phyloP scores from a whole-genome alignment of 2,888 invertebrate species.

The Magallana nippona region DNA sequence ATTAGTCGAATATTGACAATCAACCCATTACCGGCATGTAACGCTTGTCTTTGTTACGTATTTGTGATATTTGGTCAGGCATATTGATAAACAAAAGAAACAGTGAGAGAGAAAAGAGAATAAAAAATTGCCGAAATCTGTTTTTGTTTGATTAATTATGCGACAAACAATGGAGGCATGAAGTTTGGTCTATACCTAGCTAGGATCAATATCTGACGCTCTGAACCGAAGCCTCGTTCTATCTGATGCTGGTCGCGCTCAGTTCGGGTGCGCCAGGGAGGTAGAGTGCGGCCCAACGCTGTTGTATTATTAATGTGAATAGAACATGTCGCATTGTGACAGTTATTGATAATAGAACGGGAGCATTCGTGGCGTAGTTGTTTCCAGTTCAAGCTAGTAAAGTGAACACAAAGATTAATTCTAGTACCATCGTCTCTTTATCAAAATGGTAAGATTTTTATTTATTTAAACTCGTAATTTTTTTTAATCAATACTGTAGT shows the following conservation, averaged over 20 bases:
- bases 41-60: not conserved
- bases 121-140: not conserved
- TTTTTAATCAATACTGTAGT: too few species aligned
- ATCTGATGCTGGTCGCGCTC: constrained; percentile 18
- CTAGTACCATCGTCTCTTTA: not conserved
- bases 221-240: not conserved
- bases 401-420: not conserved
- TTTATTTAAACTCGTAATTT: too few species aligned
- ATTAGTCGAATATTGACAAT: not conserved
- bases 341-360: constrained; percentile 14
- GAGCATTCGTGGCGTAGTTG: not conserved
- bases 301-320: constrained; percentile 38
- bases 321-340: constrained; percentile 35
- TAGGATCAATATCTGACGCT: not conserved
- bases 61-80: constrained; percentile 2
- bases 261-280: constrained; percentile 32
- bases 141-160: constrained; percentile 34
- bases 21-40: constrained; percentile 8
- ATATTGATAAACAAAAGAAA: constrained; percentile 8
- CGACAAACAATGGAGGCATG: constrained; percentile 13
- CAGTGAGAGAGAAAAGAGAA: too few species aligned
- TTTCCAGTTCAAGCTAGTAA: not conserved
- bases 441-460: not conserved
- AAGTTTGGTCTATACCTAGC: constrained; percentile 22
- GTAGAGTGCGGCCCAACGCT: constrained; percentile 31